These are phyloP conservation scores for Cheumatopsyche charites DNA, from an alignment of 1,140 invertebrate species.

Conservation along the genomic window DNA sequence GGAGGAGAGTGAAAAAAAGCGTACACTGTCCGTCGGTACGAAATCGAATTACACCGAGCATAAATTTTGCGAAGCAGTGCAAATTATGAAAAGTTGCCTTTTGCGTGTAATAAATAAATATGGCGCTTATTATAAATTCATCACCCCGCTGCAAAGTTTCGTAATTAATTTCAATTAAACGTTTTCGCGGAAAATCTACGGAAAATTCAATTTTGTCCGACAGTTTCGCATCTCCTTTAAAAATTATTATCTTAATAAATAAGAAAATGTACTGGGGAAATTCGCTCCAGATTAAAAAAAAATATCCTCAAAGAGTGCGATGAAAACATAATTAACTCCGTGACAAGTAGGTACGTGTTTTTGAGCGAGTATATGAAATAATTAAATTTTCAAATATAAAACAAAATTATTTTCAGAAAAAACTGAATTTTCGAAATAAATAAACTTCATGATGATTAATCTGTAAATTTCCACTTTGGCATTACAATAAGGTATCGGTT, in stretches of 20 bases:
- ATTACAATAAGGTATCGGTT: no score
- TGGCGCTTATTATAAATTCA: conserved; percentile 25
- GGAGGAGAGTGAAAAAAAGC: background rate
- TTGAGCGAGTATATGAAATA: no score
- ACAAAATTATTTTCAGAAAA: conserved; percentile 12
- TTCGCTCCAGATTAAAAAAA: background rate
- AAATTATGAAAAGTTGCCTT: conserved; percentile 24
- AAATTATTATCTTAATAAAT: background rate
- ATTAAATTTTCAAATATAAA: background rate
- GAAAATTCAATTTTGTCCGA: background rate
- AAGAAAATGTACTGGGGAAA: background rate
- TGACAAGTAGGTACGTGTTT: no score
- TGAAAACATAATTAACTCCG: no score
- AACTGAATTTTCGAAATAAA: no score
- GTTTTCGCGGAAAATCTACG: conserved; percentile 13
- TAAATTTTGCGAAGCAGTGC: conserved; percentile 1
- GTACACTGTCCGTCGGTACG: background rate
- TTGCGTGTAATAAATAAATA: conserved; percentile 26
- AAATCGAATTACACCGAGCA: background rate
- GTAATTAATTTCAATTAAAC: conserved; percentile 27
- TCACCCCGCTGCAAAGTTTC: conserved; percentile 16
- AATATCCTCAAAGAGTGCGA: no score
- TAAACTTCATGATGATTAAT: no score
- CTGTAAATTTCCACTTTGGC: no score
- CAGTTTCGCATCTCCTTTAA: no score